phyloP scores from a whole-genome alignment of 2,113 vertebrate species.

The Oophaga pumilio region DNA sequence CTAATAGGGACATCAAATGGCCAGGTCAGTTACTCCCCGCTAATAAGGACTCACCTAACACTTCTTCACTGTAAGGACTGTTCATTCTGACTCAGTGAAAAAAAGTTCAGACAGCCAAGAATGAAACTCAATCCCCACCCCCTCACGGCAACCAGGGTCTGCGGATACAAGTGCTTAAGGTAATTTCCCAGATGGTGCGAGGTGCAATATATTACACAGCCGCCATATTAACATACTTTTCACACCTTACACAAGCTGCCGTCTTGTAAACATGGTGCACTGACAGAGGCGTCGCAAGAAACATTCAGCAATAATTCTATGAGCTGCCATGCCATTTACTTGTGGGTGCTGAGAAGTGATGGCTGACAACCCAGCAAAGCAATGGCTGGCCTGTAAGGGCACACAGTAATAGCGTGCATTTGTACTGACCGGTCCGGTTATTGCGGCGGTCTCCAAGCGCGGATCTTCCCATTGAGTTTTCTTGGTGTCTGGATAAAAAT shows the following conservation, averaged over 20 bases:
- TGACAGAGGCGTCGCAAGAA: constrained; percentile 2
- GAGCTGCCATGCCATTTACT: background rate
- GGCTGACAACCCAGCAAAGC: background rate
- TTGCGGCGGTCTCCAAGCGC: constrained; percentile 86
- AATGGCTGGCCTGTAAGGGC: background rate
- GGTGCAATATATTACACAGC: constrained; percentile 4
- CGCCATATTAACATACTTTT: constrained; percentile 19
- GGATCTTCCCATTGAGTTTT: constrained; percentile 97
- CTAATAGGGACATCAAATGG: constrained; percentile 1
- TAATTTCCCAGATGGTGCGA: constrained; percentile 27
- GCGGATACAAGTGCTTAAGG: constrained; percentile 6
- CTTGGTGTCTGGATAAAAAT: constrained; percentile 82
- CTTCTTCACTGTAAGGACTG: background rate
- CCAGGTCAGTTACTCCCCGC: background rate
- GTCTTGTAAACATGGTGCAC: constrained; percentile 15
- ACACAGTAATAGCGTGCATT: background rate
- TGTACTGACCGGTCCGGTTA: constrained; percentile 91
- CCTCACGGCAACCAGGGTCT: background rate
- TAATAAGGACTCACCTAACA: constrained; percentile 13
- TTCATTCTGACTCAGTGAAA: constrained; percentile 14
- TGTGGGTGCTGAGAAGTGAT: background rate
- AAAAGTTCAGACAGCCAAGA: background rate
- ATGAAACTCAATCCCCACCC: constrained; percentile 5
- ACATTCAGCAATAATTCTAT: background rate
- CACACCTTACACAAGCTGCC: constrained; percentile 20